Conservation (phyloP, 2,113 vertebrate species). For the Platysteira castanea region DNA sequence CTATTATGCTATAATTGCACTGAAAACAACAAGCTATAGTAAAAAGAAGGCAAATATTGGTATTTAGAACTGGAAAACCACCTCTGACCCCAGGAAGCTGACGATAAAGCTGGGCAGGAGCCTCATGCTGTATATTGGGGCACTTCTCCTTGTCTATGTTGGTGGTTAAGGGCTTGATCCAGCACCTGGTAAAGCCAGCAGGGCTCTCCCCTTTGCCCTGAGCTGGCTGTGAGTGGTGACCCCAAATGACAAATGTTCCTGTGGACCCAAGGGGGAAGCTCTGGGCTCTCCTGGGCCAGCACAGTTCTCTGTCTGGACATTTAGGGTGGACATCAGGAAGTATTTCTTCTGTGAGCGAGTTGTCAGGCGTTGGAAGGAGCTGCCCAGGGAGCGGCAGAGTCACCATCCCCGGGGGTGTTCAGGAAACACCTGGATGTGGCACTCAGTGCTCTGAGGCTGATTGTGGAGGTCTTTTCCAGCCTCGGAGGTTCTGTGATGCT, state of each 20-base stretch:
- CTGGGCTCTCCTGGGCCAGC: background rate
- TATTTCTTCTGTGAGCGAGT: background rate
- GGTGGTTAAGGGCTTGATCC: background rate
- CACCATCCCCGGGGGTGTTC: background rate
- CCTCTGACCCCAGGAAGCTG: background rate
- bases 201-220: background rate
- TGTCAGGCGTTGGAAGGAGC: background rate
- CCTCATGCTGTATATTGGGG: background rate
- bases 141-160: background rate
- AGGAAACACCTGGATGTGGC: background rate
- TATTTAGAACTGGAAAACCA: background rate
- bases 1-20: no score
- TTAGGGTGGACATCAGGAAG: no score
- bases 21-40: background rate
- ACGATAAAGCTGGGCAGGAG: background rate
- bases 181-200: background rate
- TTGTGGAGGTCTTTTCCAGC: background rate
- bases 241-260: rapidly evolving
- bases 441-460: background rate
- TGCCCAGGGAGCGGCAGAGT: background rate
- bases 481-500: background rate
- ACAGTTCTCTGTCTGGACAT: background rate
- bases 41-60: background rate
- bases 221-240: background rate
- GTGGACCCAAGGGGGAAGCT: no score